Base-by-base conservation (phyloP, 2,113 vertebrate genomes). In the Eurystomus gularis region DNA sequence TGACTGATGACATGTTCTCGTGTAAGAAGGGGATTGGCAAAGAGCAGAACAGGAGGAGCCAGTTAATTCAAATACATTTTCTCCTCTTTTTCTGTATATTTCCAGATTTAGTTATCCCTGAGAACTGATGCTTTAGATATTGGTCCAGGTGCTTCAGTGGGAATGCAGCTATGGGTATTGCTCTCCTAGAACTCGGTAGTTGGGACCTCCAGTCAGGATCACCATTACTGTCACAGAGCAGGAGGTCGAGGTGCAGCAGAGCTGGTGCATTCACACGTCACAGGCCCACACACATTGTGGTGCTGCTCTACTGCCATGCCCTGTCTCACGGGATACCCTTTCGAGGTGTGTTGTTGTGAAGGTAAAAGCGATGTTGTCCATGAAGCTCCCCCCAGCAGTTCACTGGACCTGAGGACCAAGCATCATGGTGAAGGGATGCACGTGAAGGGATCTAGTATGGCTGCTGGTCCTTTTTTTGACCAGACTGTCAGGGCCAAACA, bases 31-130 rank as follows among this genome's bases (percentile, higher is more conserved):
- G 33, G 86, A 90, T 88, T 96, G 82, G 90, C 52, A 84, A 83
- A 55, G 69, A 79, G 92, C 52, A n/a, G 46, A 89, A 80, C n/a
- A 48, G 86, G 88, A 88, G 88, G 80, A 88, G 81, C 69, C 61
- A 78, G 61, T 80, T 61, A 82, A 78, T 93, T 94, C 79, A 82
- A 62, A 83, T 70, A 48, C 8, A 39, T 55, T 31, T 73, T 57
- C 51, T 81, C 19, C 51, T 94, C 13, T 79, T 71, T 78, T 84
- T 76, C 44, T 87, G 5, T 82, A 4, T 52, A 14, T 37, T 96
- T 72, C 70, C 86, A 61, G 42, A 21, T 92, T n/a, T 58, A 19
- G 37, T 66, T 85, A 40, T 81, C 42, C 55, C 49, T 65, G 70
- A 69, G 49, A 82, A 48, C 20, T 13, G 57, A 28, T 82, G 24